A percentile compares a stretch with the other conserved stretches of the same genome.
Conservation (phyloP, 1,140 invertebrate genomes). For the Aphidius gifuensis region DNA sequence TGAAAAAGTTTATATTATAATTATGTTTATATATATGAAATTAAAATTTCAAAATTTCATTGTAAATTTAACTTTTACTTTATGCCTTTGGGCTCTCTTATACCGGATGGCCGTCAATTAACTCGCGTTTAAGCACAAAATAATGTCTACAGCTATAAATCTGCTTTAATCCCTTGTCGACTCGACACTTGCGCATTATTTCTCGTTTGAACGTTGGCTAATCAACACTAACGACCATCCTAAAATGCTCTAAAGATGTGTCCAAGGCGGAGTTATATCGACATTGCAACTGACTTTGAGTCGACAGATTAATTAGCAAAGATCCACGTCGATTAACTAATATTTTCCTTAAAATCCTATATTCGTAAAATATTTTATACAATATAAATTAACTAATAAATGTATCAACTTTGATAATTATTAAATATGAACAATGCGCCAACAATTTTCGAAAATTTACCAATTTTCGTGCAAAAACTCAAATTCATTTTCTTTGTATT, state of each 20-base stretch:
- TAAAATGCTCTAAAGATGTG: slow-evolving; percentile 22
- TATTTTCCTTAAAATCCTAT: background rate
- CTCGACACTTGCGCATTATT: slow-evolving; percentile 8
- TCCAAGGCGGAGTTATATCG: slow-evolving; percentile 7
- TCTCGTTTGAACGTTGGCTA: slow-evolving; percentile 20
- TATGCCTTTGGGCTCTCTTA: no score
- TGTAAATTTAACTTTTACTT: no score
- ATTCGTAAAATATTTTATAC: background rate
- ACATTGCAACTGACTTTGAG: background rate
- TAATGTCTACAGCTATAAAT: slow-evolving; percentile 26
- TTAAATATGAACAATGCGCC: no score
- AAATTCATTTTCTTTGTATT: background rate
- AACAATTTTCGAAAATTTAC: no score
- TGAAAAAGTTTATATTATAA: no score
- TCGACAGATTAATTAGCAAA: no score
- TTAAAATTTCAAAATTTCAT: no score
- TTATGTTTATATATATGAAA: no score
- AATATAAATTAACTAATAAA: no score
- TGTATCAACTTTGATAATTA: background rate
- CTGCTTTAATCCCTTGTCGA: slow-evolving; percentile 27
- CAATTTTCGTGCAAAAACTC: no score
- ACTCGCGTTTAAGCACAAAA: slow-evolving; percentile 23
- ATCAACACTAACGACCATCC: slow-evolving; percentile 27
- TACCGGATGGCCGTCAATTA: slow-evolving; percentile 17
- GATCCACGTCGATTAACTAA: slow-evolving; percentile 5